phyloP scores from a whole-genome alignment of 2,797 vertebrate genomes.

The Helostoma temminkii region DNA sequence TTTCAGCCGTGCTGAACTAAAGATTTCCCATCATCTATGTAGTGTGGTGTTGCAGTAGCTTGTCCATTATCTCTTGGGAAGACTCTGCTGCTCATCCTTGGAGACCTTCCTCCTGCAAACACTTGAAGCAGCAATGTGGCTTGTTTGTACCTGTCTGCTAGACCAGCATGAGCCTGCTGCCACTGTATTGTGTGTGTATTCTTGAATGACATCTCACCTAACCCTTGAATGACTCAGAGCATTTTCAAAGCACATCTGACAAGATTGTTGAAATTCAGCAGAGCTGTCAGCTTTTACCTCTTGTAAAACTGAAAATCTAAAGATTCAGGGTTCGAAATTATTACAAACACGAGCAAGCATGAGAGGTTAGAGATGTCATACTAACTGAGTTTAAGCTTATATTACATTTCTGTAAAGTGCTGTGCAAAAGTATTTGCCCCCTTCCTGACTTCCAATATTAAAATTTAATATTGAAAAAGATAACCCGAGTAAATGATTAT shows the following conservation, averaged over 20 bases:
- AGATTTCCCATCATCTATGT: not conserved
- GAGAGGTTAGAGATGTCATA: constrained; percentile 5
- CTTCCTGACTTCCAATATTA: too few species aligned
- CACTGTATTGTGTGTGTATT: constrained; percentile 2
- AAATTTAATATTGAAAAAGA: too few species aligned
- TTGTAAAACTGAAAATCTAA: constrained; percentile 11
- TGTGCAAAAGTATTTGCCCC: too few species aligned
- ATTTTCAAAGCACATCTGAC: constrained; percentile 35
- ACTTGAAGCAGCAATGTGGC: not conserved
- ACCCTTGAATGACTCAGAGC: constrained; percentile 27
- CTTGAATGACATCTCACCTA: constrained; percentile 22
- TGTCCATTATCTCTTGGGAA: not conserved
- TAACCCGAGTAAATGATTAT: too few species aligned
- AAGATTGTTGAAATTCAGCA: constrained; percentile 28
- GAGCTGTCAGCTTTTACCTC: constrained; percentile 23
- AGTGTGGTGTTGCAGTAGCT: not conserved
- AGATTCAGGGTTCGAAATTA: constrained; percentile 1
- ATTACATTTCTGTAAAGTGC: constrained; percentile 36
- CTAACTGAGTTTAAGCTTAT: constrained; percentile 6
- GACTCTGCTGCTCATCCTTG: constrained; percentile 15
- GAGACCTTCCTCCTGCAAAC: constrained; percentile 8
- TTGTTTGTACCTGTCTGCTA: constrained; percentile 27
- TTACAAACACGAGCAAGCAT: not conserved
- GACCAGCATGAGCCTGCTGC: constrained; percentile 23
- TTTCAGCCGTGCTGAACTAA: not conserved